Evolutionary conservation across 2,113 vertebrate genomes (phyloP), one percentile per base, ranked within the genome.

Genomic region (Chelonoidis abingdonii): DNA sequence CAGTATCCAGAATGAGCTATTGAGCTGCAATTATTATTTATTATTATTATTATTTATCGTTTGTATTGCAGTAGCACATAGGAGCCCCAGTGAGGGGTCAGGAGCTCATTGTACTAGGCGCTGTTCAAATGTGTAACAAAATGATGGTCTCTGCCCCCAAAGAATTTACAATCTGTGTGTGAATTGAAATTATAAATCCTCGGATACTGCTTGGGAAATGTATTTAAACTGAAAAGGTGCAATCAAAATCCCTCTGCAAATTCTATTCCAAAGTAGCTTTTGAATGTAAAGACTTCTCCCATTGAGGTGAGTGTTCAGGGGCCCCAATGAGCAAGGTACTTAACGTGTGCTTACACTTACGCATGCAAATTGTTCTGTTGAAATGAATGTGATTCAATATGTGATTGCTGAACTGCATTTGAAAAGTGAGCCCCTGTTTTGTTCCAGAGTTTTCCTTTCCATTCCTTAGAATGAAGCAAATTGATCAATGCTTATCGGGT

Each of bases 401-500:
- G 78, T 27, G 62, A n/a, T 49, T 80, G 4, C 2, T 29, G 47
- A 86, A 29, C 88, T 72, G 8, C 86, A 35, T 44, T 59, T 52
- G 85, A 49, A 96, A 92, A 49, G 78, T 89, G 69, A 95, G 49
- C 69, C 56, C 56, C 89, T 88, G 8, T 80, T 94, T 83, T 88
- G 65, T 91, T 75, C 44, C 80, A 75, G 83, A 84, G 86, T 91
- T 86, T 93, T 88, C 76, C 83, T 89, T 75, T 87, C 75, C 5
- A 5, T 7, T 47, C 75, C 10, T 54, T 82, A 54, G 87, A 50
- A 81, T 38, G 84, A 95, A 95, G 86, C 52, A 69, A 95, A 94
- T 83, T 93, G 89, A 91, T 95, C 22, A 21, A 94, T 72, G 69
- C 83, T 75, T 94, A 95, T 97, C 96, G 96, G 93, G 96, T 50